These are phyloP conservation scores for Semicossyphus pulcher DNA, from an alignment of 2,113 vertebrate species.

Conservation along the genomic window DNA sequence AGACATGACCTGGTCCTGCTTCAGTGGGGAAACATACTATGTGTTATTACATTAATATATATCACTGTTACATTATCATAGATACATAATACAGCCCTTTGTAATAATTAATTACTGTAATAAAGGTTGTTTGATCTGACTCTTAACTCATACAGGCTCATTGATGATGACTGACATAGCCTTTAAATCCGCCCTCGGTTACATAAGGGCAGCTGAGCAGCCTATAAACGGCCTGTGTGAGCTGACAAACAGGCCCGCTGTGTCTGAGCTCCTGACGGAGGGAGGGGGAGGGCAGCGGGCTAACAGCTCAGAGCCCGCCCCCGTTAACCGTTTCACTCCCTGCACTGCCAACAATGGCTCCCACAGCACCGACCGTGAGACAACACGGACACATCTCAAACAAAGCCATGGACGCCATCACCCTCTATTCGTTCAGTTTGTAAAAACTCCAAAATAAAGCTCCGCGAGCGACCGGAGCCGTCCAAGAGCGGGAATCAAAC, in stretches of 20 bases:
- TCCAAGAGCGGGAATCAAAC: conserved; percentile 62
- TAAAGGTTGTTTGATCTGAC: background rate
- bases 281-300: conserved; percentile 29
- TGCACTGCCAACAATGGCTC: conserved; percentile 44
- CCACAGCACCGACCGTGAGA: conserved; percentile 17
- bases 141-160: background rate
- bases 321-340: conserved; percentile 67
- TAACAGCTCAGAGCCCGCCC: conserved; percentile 27
- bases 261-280: conserved; percentile 2
- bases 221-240: conserved; percentile 34
- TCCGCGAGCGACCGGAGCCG: conserved; percentile 51
- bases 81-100: background rate
- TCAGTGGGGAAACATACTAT: conserved; percentile 29
- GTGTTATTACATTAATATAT: conserved; percentile 10
- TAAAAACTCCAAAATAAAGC: conserved; percentile 33
- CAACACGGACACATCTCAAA: background rate
- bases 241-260: conserved; percentile 24
- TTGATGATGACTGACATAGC: background rate
- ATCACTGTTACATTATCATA: background rate
- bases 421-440: conserved; percentile 1
- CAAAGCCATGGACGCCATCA: background rate
- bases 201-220: conserved; percentile 28
- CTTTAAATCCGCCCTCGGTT: conserved; percentile 22
- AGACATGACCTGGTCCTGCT: conserved; percentile 38
- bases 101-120: background rate